Evolutionary conservation across 2,113 vertebrate species (phyloP).

Genomic region (Oncorhynchus gorbuscha): DNA sequence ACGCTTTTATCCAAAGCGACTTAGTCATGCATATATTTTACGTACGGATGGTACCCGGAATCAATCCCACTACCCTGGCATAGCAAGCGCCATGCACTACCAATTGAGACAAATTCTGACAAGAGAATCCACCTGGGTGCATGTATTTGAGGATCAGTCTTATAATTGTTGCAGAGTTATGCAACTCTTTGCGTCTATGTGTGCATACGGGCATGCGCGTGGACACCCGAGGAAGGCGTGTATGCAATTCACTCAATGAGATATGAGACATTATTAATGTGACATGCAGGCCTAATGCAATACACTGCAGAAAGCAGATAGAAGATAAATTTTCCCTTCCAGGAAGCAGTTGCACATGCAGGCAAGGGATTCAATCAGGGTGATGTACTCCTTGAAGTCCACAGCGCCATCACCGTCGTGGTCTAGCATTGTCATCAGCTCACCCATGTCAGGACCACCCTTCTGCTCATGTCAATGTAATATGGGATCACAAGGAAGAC

Average conservation of each 20-base stretch:
- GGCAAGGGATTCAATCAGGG: background rate
- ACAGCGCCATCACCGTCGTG: background rate
- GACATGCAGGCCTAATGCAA: background rate
- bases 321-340: background rate
- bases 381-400: constrained; percentile 1
- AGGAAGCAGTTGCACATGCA: background rate
- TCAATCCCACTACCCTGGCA: background rate
- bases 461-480: background rate
- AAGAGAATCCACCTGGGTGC: background rate
- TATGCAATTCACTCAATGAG: too few species aligned
- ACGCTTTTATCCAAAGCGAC: too few species aligned
- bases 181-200: background rate
- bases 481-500: too few species aligned
- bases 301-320: background rate
- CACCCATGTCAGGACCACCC: background rate
- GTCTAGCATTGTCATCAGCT: background rate
- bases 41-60: background rate
- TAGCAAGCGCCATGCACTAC: background rate
- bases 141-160: too few species aligned
- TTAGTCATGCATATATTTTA: background rate
- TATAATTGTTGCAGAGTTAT: too few species aligned
- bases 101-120: background rate
- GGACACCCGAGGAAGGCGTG: too few species aligned
- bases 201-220: background rate
- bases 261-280: background rate